Conservation (phyloP, 1,140 invertebrate species). For the Pseudomyrmex flavicornis region DNA sequence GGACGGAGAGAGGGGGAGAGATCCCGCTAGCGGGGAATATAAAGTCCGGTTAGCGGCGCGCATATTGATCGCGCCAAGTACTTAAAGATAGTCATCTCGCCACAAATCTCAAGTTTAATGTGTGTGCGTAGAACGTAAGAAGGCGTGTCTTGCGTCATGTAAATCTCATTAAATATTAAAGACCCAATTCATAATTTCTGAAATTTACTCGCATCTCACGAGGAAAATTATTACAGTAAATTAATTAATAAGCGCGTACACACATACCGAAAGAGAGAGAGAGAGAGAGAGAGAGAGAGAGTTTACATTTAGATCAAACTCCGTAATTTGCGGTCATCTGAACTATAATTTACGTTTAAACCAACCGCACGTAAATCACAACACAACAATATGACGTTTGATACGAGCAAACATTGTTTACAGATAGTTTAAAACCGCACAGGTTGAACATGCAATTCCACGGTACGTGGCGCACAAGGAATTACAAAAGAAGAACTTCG, state of each 20-base stretch:
- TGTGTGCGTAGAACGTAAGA: not conserved
- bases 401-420: not conserved
- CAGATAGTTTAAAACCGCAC: not conserved
- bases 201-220: not conserved
- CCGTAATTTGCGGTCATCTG: not conserved
- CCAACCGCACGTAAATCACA: not conserved
- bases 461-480: too few species aligned
- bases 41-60: slow-evolving; percentile 18
- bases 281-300: too few species aligned
- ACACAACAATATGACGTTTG: not conserved
- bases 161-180: slow-evolving; percentile 30
- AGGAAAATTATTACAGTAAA: not conserved
- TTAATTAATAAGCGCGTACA: not conserved
- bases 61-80: slow-evolving; percentile 54
- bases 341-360: not conserved
- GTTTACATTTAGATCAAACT: not conserved
- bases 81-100: slow-evolving; percentile 47
- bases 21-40: not conserved
- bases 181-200: slow-evolving; percentile 8
- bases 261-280: too few species aligned
- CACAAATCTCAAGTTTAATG: slow-evolving; percentile 43
- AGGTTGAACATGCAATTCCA: not conserved
- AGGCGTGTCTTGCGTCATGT: not conserved
- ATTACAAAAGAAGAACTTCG: not conserved
- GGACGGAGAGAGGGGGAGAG: not conserved